phyloP scores from a whole-genome alignment of 1,140 invertebrate genomes.

The Trypoxylus dichotomus region DNA sequence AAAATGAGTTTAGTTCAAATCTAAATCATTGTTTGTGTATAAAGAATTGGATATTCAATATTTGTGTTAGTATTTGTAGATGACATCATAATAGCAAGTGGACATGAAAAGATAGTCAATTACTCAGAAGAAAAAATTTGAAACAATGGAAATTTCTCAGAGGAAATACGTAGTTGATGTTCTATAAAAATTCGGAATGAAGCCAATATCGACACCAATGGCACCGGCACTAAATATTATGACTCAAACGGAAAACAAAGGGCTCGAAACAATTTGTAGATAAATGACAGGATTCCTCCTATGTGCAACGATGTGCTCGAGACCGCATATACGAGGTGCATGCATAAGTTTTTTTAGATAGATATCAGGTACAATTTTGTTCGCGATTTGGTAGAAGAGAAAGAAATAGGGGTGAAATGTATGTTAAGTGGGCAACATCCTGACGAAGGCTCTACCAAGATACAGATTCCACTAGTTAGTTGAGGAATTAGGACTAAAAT shows the following conservation, averaged over 20 bases:
- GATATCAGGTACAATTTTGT: background rate
- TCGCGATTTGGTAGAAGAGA: conserved; percentile 7
- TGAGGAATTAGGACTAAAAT: background rate
- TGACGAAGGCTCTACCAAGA: too few relatives aligned
- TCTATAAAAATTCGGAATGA: background rate
- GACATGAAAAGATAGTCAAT: too few relatives aligned
- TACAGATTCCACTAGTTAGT: too few relatives aligned
- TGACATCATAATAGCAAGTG: too few relatives aligned
- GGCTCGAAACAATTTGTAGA: background rate
- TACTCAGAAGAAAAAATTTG: conserved; percentile 1
- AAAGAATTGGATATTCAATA: background rate
- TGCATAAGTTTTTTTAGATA: background rate
- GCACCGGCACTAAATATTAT: background rate
- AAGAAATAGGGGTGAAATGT: too few relatives aligned
- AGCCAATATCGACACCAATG: conserved; percentile 11
- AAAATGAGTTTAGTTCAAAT: background rate
- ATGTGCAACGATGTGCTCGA: conserved; percentile 16
- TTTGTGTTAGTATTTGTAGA: conserved; percentile 10
- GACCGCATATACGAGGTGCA: conserved; percentile 16
- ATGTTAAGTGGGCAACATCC: too few relatives aligned
- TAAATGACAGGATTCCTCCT: conserved; percentile 25
- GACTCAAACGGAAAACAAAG: background rate
- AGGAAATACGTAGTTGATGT: background rate
- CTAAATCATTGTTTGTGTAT: background rate
- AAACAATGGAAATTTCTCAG: background rate